These are phyloP conservation scores for Cordilura impudica DNA, from an alignment of 2,888 invertebrate species.

Conservation along the genomic window DNA sequence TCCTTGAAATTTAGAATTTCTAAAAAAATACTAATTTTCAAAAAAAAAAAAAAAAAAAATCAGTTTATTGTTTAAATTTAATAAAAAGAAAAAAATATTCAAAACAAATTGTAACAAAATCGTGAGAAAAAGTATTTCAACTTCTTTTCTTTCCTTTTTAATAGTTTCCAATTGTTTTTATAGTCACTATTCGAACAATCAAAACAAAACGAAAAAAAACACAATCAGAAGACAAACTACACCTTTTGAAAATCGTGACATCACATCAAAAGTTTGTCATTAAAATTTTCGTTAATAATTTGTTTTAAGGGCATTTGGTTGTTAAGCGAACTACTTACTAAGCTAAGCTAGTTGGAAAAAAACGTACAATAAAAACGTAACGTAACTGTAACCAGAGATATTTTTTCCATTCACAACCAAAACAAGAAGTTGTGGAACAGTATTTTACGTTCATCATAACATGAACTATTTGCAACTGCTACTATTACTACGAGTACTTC, in stretches of 20 bases:
- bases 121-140: slow-evolving; percentile 69
- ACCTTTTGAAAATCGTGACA: slow-evolving; percentile 75
- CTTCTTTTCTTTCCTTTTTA: slow-evolving; percentile 37
- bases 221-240: slow-evolving; percentile 63
- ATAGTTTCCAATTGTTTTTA: slow-evolving; percentile 19
- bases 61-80: slow-evolving; percentile 15
- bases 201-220: slow-evolving; percentile 32
- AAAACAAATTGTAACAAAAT: slow-evolving; percentile 72
- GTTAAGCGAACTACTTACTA: slow-evolving; percentile 40
- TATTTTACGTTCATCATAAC: slow-evolving; percentile 41
- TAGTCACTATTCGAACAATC: slow-evolving; percentile 40
- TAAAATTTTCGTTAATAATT: slow-evolving; percentile 77
- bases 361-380: neutral
- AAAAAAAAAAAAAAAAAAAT: neutral
- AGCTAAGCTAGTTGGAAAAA: neutral
- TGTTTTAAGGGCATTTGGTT: slow-evolving; percentile 69
- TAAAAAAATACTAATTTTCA: neutral
- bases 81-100: slow-evolving; percentile 5
- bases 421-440: slow-evolving; percentile 53
- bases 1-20: too few relatives aligned
- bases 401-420: slow-evolving; percentile 41
- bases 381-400: slow-evolving; percentile 34
- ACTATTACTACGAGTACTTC: slow-evolving; percentile 9
- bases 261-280: slow-evolving; percentile 78
- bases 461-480: slow-evolving; percentile 21